Percentiles rank a stretch among this genome's conserved stretches.
Conservation (phyloP, 2,888 invertebrate genomes). For the Platycnemis pennipes region DNA sequence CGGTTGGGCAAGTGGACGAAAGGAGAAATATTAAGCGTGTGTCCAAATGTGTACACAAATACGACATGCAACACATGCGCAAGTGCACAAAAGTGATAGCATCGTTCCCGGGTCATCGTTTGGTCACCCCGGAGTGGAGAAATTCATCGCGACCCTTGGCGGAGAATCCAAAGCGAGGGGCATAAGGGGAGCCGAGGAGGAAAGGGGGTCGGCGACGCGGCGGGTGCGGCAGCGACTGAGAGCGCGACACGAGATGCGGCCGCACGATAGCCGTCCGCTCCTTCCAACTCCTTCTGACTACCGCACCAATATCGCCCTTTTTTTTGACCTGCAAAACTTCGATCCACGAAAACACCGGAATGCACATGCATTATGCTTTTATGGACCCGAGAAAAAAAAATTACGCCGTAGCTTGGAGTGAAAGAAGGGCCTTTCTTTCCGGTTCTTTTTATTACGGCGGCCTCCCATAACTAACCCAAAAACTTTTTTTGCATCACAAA, state of each 20-base stretch:
- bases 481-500: not conserved
- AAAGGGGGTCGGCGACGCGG: not conserved
- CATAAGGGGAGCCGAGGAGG: not conserved
- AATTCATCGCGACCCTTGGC: conserved; percentile 8
- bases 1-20: conserved; percentile 20
- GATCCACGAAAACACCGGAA: not conserved
- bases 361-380: not conserved
- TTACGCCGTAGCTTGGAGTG: not conserved
- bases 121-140: conserved; percentile 24
- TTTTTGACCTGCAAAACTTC: not conserved
- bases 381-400: not conserved
- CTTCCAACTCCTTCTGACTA: too few species aligned
- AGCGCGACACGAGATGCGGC: not conserved
- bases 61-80: not conserved
- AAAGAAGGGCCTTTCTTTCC: not conserved
- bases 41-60: not conserved
- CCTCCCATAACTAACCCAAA: not conserved
- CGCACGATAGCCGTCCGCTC: not conserved
- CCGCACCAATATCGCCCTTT: not conserved
- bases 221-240: not conserved
- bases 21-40: not conserved
- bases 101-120: conserved; percentile 36
- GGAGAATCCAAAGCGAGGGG: not conserved
- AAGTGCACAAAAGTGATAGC: not conserved
- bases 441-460: not conserved